Evolutionary conservation across 2,888 invertebrate genomes (phyloP).

Genomic region (Drosophila anomelani): DNA sequence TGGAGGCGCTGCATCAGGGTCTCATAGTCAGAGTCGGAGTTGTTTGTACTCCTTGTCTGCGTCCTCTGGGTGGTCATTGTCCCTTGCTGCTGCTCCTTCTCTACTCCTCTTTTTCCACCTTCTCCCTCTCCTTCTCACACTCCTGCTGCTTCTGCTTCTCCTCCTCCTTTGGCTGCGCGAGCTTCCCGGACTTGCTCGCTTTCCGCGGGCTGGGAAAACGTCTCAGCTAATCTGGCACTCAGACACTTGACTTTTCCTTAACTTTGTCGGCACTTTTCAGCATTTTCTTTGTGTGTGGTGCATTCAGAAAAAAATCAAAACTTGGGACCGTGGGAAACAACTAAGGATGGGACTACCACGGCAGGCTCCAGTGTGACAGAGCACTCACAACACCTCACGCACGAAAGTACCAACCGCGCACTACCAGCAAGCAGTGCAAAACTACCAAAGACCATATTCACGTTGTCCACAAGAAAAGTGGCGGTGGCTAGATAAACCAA

Average conservation of each 20-base stretch:
- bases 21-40: constrained; percentile 78
- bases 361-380: not conserved
- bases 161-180: constrained; percentile 24
- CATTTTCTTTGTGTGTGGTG: constrained; percentile 40
- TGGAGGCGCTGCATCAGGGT: constrained; percentile 82
- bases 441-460: no score
- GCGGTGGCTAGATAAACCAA: no score
- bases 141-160: constrained; percentile 9
- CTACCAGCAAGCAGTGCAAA: no score
- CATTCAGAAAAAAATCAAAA: constrained; percentile 20
- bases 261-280: constrained; percentile 21
- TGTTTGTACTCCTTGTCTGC: constrained; percentile 68
- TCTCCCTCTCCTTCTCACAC: constrained; percentile 9
- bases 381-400: not conserved
- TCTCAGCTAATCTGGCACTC: constrained; percentile 20
- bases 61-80: constrained; percentile 69
- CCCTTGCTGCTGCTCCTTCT: constrained; percentile 11
- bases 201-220: constrained; percentile 11
- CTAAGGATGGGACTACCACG: not conserved
- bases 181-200: constrained; percentile 2
- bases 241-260: constrained; percentile 23
- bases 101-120: not conserved
- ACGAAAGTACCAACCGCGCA: not conserved
- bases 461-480: no score
- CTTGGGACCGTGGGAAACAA: constrained; percentile 23